A percentile compares a stretch with the other conserved stretches of the same genome.
Conservation (phyloP, 2,888 invertebrate species). For the Bugula neritina region DNA sequence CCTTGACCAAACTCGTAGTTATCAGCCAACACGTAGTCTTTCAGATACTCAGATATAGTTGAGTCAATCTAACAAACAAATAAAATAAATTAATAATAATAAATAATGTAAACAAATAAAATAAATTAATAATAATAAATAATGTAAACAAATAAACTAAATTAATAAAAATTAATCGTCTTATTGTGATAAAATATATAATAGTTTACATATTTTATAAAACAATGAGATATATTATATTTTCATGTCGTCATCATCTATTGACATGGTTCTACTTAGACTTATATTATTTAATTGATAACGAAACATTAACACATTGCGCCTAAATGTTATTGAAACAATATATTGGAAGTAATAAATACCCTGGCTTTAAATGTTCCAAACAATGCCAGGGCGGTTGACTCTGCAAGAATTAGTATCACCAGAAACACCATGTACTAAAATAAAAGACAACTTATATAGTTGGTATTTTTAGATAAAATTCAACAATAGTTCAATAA, state of each 20-base stretch:
- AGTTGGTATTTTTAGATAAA: too few relatives aligned
- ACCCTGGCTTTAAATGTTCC: constrained; percentile 18
- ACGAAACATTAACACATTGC: too few relatives aligned
- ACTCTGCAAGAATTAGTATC: constrained; percentile 1
- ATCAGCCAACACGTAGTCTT: background rate
- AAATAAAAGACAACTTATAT: too few relatives aligned
- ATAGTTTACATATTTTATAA: too few relatives aligned
- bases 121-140: background rate
- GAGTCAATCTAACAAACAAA: constrained; percentile 3
- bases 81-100: background rate
- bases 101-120: background rate
- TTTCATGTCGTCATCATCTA: too few relatives aligned
- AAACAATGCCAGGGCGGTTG: background rate
- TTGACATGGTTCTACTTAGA: too few relatives aligned
- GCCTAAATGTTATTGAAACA: too few relatives aligned
- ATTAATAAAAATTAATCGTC: background rate
- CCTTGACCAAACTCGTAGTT: constrained; percentile 10
- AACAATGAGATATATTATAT: too few relatives aligned
- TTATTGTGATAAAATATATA: too few relatives aligned
- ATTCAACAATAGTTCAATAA: too few relatives aligned
- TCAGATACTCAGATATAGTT: background rate
- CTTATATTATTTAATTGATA: too few relatives aligned
- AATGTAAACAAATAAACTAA: background rate
- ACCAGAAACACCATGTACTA: constrained; percentile 16
- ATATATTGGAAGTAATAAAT: too few relatives aligned